Base-by-base conservation (phyloP, 1,140 invertebrate genomes). In the Ips typographus region DNA sequence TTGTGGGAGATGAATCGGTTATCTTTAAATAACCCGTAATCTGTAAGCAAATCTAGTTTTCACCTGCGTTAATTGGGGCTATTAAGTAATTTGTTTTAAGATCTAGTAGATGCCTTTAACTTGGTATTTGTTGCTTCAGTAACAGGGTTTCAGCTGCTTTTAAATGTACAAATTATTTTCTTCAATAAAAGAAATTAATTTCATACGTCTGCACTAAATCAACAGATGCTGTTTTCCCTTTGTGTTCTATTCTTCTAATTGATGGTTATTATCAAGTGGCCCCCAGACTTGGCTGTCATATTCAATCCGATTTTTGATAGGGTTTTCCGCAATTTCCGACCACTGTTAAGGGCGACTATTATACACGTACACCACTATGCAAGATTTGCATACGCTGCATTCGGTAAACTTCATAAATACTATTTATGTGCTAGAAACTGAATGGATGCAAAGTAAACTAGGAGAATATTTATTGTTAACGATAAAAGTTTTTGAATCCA, bases 361-460 rank as follows among this genome's bases (percentile, higher is more conserved):
- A 22, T 22, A 49, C 44, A 49, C 44, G 44, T 49, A 49, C 3
- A 22, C 22, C 1, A 49, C 7, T 8, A 49, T 22, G 44, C 44
- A 49, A 49, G 44, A 49, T 49, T 49, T 49, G 44, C 44, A 3
- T 49, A 49, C 44, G 22, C 44, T 49, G 44, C 44, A 3, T 49
- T 49, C 22, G 44, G 44, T 22, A 22, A 49, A 22, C 44, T 49
- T 49, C 7, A 49, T 22, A 49, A 49, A 49, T 49, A 49, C 22
- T 49, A 49, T 49, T 49, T 49, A 49, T 49, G 44, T 3, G 44
- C 44, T 49, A 49, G 44, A 22, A 49, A 49, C 44, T 49, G 44
- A 49, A 49, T 49, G 44, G 22, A 49, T 22, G 7, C 44, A 49
- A 49, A 49, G 22, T 22, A 49, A 49, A 49, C 44, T 8, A 49